Percentiles rank a stretch among this genome's conserved stretches.
Evolutionary conservation across 2,797 vertebrate genomes (phyloP).

Genomic region (Pipistrellus pipistrellus): DNA sequence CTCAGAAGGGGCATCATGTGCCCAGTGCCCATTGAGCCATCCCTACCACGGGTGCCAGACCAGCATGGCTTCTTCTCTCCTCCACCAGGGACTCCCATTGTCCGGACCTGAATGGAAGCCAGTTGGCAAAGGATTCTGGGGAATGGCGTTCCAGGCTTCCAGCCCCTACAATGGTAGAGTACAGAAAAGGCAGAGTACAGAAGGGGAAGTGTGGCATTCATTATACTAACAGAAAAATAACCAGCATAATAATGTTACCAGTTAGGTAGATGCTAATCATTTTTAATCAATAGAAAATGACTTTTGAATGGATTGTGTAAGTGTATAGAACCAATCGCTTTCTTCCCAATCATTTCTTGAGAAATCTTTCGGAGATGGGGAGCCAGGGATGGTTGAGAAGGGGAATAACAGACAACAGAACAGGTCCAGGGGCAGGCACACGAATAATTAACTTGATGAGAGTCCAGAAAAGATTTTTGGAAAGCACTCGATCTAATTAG

Average conservation of each 20-base stretch:
- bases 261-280: background rate
- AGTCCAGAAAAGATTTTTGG: constrained; percentile 29
- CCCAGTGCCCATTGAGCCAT: background rate
- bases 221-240: constrained; percentile 31
- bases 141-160: background rate
- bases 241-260: background rate
- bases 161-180: background rate
- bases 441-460: background rate
- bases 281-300: constrained; percentile 56
- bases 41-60: background rate
- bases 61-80: constrained; percentile 6
- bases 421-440: background rate
- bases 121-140: constrained; percentile 25
- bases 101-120: constrained; percentile 9
- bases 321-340: background rate
- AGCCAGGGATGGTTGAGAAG: background rate
- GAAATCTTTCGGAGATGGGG: constrained; percentile 18
- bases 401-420: background rate
- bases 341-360: constrained; percentile 18
- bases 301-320: constrained; percentile 37
- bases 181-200: background rate
- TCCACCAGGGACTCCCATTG: background rate
- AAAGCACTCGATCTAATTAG: constrained; percentile 49
- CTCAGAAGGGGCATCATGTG: background rate
- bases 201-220: background rate